phyloP scores from a whole-genome alignment of 2,113 vertebrate genomes.

The Psephotus haematonotus region DNA sequence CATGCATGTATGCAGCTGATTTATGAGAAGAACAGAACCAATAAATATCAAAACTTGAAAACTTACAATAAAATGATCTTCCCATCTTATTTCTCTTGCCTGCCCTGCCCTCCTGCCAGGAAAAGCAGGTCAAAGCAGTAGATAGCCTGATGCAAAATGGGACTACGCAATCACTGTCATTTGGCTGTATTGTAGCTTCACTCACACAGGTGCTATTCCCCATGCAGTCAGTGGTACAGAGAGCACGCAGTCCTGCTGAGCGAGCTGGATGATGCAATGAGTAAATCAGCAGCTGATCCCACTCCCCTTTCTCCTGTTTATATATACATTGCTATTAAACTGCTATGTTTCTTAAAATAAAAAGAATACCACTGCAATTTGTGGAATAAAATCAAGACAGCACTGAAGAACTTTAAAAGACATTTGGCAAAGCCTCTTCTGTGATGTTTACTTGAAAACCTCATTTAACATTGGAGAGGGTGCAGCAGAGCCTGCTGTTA shows the following conservation, averaged over 20 bases:
- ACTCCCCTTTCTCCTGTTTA: not conserved
- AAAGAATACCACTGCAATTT: not conserved
- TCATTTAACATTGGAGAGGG: not conserved
- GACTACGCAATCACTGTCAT: not conserved
- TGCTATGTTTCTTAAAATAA: not conserved
- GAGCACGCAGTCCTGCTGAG: not conserved
- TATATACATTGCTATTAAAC: not conserved
- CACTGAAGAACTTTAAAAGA: not conserved
- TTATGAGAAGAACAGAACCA: not conserved
- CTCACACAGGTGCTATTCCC: not conserved
- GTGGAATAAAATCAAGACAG: not conserved
- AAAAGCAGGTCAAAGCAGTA: not conserved
- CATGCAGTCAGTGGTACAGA: not conserved
- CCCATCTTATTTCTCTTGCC: not conserved
- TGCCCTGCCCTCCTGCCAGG: not conserved
- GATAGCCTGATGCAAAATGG: not conserved
- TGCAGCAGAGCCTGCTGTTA: not conserved
- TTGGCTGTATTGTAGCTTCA: not conserved
- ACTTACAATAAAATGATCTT: not conserved
- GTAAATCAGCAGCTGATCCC: not conserved
- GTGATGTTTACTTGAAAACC: not conserved
- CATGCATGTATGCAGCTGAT: not conserved
- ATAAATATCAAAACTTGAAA: not conserved
- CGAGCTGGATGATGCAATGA: accelerated
- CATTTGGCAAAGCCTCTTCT: not conserved